phyloP scores from a whole-genome alignment of 2,113 vertebrate genomes.

The Eleginops maclovinus region DNA sequence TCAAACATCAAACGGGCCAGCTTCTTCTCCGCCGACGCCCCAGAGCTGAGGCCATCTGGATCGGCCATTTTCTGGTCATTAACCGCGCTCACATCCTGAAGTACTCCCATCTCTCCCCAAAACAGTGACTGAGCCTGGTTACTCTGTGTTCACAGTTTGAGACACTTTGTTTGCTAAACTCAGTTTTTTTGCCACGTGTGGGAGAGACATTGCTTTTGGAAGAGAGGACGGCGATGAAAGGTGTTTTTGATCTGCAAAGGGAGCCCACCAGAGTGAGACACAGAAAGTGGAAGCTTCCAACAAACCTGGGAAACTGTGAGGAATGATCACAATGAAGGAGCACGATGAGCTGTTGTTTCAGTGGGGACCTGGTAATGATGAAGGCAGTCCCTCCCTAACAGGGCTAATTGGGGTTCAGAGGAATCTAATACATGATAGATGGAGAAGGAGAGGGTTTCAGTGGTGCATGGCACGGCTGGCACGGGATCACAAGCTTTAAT shows the following conservation, averaged over 20 bases:
- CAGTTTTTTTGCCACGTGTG: conserved; percentile 11
- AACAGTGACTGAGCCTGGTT: conserved; percentile 16
- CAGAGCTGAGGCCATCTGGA: conserved; percentile 76
- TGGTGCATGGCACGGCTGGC: conserved; percentile 73
- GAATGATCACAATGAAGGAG: conserved; percentile 48
- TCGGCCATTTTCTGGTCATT: conserved; percentile 62
- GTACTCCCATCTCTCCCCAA: conserved; percentile 12
- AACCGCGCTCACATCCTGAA: conserved; percentile 39
- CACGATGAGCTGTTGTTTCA: conserved; percentile 52
- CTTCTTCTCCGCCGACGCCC: conserved; percentile 54
- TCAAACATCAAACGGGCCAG: conserved; percentile 67
- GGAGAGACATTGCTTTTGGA: conserved; percentile 24
- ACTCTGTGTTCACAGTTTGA: conserved; percentile 34
- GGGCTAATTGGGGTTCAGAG: conserved; percentile 80
- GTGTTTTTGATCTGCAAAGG: conserved; percentile 51
- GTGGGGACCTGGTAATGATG: conserved; percentile 62
- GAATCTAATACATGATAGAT: conserved; percentile 76
- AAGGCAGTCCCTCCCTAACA: conserved; percentile 66
- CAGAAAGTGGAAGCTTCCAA: conserved; percentile 38
- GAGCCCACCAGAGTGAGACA: conserved; percentile 31
- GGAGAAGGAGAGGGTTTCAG: conserved; percentile 67
- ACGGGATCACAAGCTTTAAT: conserved; percentile 80
- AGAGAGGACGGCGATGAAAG: conserved; percentile 42
- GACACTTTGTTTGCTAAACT: conserved; percentile 50
- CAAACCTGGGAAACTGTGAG: conserved; percentile 43